phyloP scores from a whole-genome alignment of 2,113 vertebrate genomes.

The Cryptotis parvus region DNA sequence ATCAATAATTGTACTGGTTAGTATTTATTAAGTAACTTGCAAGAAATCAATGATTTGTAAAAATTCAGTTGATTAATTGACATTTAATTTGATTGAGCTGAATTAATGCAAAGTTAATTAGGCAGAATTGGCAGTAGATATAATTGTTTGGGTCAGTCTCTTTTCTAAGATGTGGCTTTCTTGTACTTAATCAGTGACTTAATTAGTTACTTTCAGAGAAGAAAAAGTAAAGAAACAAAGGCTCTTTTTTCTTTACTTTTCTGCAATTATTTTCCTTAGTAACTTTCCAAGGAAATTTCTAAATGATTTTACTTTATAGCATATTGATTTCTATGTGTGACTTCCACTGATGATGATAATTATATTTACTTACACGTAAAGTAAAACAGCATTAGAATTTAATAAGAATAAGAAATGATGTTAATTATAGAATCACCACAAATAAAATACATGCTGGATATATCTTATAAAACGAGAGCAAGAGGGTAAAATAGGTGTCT shows the following conservation, averaged over 20 bases:
- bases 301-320: background rate
- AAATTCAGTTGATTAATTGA: conserved; percentile 9
- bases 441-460: background rate
- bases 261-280: background rate
- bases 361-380: background rate
- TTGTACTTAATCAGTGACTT: background rate
- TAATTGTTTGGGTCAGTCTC: background rate
- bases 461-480: conserved; percentile 6
- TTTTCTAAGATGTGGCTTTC: background rate
- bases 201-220: background rate
- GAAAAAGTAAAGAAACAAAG: background rate
- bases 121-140: background rate
- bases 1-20: conserved; percentile 14
- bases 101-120: conserved; percentile 47
- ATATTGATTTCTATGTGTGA: background rate
- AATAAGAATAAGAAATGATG: background rate
- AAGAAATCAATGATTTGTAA: conserved; percentile 52
- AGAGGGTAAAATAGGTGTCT: background rate
- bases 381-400: background rate
- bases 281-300: background rate
- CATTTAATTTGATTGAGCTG: conserved; percentile 28
- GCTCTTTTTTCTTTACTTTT: background rate
- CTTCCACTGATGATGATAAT: background rate
- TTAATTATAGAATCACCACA: background rate
- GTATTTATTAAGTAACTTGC: conserved; percentile 14